Percentiles rank a stretch among this genome's conserved stretches.
phyloP scores from a whole-genome alignment of 2,797 vertebrate genomes.

The Myotis daubentonii region DNA sequence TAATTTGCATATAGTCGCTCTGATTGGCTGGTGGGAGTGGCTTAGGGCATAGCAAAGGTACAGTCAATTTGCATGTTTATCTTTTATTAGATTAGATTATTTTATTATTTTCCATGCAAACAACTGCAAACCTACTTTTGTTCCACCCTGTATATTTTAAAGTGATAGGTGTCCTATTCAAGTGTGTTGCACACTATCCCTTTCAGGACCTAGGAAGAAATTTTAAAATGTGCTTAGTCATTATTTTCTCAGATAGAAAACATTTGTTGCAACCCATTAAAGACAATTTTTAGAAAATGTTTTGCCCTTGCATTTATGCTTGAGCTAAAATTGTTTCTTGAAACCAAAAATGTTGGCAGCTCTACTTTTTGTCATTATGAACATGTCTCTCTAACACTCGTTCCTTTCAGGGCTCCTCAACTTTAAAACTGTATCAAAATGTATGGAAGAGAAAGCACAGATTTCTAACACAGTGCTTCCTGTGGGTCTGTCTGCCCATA shows the following conservation, averaged over 20 bases:
- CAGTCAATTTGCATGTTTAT: too few species aligned
- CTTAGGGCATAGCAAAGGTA: too few species aligned
- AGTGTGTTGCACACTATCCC: neutral
- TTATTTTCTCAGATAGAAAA: conserved; percentile 7
- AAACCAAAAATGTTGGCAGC: neutral
- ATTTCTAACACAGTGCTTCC: neutral
- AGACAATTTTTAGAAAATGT: neutral
- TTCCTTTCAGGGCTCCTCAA: neutral
- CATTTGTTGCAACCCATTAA: neutral
- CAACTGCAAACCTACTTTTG: neutral
- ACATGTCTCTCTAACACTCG: neutral
- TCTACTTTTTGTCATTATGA: neutral
- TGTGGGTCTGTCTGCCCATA: neutral
- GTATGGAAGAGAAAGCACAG: neutral
- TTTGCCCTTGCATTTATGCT: conserved; percentile 30
- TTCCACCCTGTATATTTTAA: neutral
- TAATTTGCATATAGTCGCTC: too few species aligned
- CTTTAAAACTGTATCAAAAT: neutral
- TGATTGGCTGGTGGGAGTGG: too few species aligned
- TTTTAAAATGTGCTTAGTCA: neutral
- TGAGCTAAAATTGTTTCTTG: neutral
- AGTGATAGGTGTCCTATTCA: neutral
- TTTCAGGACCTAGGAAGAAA: neutral
- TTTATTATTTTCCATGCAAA: neutral
- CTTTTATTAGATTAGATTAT: too few species aligned